These are phyloP conservation scores for Blennius ocellaris DNA, from an alignment of 2,113 vertebrate species.

Conservation along the genomic window DNA sequence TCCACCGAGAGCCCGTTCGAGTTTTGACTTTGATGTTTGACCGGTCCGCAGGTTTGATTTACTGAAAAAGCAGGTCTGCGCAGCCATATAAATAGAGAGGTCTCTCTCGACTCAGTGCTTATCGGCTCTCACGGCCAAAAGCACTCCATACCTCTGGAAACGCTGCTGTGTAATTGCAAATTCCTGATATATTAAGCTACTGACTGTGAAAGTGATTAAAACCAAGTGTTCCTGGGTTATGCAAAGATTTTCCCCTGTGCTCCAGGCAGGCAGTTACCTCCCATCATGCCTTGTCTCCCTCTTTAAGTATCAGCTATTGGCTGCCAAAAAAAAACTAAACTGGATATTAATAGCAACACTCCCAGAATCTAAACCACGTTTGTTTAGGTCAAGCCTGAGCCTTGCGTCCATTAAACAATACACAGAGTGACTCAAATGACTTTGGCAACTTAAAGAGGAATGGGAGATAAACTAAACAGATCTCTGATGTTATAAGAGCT, in stretches of 20 bases:
- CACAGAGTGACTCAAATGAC: slow-evolving; percentile 38
- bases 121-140: slow-evolving; percentile 17
- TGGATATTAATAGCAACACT: slow-evolving; percentile 80
- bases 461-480: slow-evolving; percentile 63
- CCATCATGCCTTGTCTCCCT: slow-evolving; percentile 68
- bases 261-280: slow-evolving; percentile 61
- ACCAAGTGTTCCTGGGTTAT: slow-evolving; percentile 42
- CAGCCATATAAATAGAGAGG: slow-evolving; percentile 8
- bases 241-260: slow-evolving; percentile 52
- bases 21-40: background rate
- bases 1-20: no score
- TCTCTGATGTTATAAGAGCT: slow-evolving; percentile 29
- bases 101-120: background rate
- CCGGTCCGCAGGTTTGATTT: no score
- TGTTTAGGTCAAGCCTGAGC: slow-evolving; percentile 77
- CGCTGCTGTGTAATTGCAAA: slow-evolving; percentile 33
- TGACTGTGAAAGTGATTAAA: slow-evolving; percentile 50
- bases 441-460: slow-evolving; percentile 41
- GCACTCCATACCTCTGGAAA: slow-evolving; percentile 5
- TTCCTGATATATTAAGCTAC: slow-evolving; percentile 44
- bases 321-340: slow-evolving; percentile 71
- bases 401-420: slow-evolving; percentile 65
- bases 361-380: slow-evolving; percentile 75
- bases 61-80: background rate
- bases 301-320: slow-evolving; percentile 76